Percentiles rank a stretch among this genome's conserved stretches.
These are phyloP conservation scores for Lamellibrachia columna DNA, from an alignment of 2,888 invertebrate genomes.

Conservation along the genomic window DNA sequence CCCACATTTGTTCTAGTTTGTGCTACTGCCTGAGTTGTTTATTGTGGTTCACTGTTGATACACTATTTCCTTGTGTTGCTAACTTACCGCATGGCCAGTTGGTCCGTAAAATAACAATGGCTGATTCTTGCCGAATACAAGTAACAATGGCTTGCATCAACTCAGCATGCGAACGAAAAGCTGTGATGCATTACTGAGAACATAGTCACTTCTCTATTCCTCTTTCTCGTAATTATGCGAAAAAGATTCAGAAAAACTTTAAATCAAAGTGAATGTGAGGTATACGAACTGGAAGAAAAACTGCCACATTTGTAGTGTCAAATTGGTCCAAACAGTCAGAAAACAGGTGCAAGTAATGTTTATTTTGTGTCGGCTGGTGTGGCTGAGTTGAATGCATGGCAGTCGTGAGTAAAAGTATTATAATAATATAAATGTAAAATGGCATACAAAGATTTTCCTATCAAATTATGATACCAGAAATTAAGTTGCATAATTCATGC, in stretches of 20 bases:
- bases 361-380: neutral
- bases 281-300: neutral
- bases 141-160: neutral
- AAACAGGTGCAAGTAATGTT: neutral
- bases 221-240: neutral
- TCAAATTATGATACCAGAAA: neutral
- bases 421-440: neutral
- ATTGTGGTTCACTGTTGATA: neutral
- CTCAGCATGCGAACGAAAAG: neutral
- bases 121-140: neutral
- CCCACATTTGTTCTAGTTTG: neutral
- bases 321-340: neutral
- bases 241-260: neutral
- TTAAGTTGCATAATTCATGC: neutral
- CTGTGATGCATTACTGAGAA: neutral
- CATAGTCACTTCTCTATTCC: neutral
- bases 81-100: neutral
- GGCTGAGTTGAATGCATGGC: neutral
- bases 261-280: neutral
- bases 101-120: neutral
- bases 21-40: neutral
- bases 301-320: neutral
- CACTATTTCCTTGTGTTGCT: neutral
- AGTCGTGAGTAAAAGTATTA: neutral
- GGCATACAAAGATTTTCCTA: neutral